phyloP scores from a whole-genome alignment of 1,140 invertebrate genomes.

The Zaprionus tsacasi region DNA sequence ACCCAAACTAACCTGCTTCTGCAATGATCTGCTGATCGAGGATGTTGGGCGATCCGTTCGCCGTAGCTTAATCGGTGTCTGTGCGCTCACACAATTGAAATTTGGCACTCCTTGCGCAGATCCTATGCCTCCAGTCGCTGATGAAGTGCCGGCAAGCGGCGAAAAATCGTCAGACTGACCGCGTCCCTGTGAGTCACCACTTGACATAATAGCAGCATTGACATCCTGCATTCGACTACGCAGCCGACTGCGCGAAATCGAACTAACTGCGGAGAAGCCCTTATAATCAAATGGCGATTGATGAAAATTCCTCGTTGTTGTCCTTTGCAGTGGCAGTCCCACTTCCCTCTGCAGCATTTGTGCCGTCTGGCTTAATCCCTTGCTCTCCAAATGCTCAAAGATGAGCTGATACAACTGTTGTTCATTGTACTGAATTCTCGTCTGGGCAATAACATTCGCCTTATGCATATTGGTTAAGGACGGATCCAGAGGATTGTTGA shows the following conservation, averaged over 20 bases:
- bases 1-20: conserved; percentile 87
- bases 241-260: conserved; percentile 65
- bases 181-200: conserved; percentile 32
- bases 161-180: conserved; percentile 44
- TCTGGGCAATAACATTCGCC: conserved; percentile 98
- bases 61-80: conserved; percentile 68
- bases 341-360: conserved; percentile 91
- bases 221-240: conserved; percentile 79
- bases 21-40: conserved; percentile 86
- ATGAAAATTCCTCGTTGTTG: conserved; percentile 66
- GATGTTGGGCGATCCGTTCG: conserved; percentile 54
- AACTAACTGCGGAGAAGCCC: conserved; percentile 51
- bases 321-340: conserved; percentile 85
- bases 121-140: neutral
- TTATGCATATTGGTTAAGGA: conserved; percentile 94
- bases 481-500: conserved; percentile 91
- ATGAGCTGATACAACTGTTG: conserved; percentile 96
- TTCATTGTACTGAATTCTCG: conserved; percentile 96
- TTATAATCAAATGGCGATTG: conserved; percentile 86
- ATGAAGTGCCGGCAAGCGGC: conserved; percentile 9
- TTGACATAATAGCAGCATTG: conserved; percentile 70
- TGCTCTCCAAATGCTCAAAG: conserved; percentile 92
- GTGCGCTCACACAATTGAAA: conserved; percentile 47
- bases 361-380: conserved; percentile 91
- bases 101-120: conserved; percentile 41